Evolutionary conservation across 2,888 invertebrate genomes (phyloP), one percentile per base, ranked within the genome.

Genomic region (Ischnura elegans): DNA sequence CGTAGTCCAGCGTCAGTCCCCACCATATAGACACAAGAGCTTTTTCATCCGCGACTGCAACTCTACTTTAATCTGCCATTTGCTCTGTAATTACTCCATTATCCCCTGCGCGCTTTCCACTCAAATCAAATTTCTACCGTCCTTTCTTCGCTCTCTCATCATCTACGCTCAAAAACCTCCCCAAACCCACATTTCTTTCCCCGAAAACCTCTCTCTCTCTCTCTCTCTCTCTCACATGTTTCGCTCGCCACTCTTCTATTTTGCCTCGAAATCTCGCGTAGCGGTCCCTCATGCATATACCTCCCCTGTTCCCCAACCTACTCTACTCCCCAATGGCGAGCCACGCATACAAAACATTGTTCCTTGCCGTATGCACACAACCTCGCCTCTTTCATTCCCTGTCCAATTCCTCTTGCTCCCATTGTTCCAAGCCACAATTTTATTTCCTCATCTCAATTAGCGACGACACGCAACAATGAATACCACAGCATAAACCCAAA

Each of bases 1-100:
- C n/a, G 8, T 13, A 8, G 10, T 5, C n/a, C n/a, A n/a, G 29
- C 76, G 36, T 76, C 29, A 76, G 76, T 36, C 16, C 36, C 10
- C 2, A 13, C 76, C 36, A 36, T 76, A 76, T 76, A 76, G 36
- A 76, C 61, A 61, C 66, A 66, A 76, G 36, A 36, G 76, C 76
- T 76, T 76, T 76, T 76, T 76, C 76, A 76, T 76, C 36, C 76
- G 76, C 16, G 76, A n/a, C 36, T 76, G 76, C 76, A 36, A 76
- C 76, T 76, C 36, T 76, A 76, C 36, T 76, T 76, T 76, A 76
- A 76, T 76, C 76, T 76, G 76, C 76, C 76, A 76, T 76, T 76
- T 76, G 36, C 76, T 76, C 76, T 76, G 76, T 76, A 76, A 76
- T 76, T 76, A 76, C 76, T 36, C 76, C 76, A 76, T 76, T 76